Evolutionary conservation across 2,797 vertebrate genomes (phyloP).

Genomic region (Glossophaga mutica): DNA sequence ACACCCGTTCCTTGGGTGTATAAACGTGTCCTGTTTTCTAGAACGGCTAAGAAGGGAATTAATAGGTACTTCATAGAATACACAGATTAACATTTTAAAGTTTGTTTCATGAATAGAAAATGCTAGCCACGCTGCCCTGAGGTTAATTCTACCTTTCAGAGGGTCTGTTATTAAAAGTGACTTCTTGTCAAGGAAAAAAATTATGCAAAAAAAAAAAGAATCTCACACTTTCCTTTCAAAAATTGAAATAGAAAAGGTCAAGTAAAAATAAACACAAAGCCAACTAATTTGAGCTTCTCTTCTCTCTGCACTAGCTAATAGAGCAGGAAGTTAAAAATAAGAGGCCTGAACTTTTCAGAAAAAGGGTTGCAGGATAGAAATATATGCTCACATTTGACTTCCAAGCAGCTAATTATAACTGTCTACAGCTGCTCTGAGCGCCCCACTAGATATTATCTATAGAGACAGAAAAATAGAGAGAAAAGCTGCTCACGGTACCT

Average conservation of each 20-base stretch:
- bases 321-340: conserved; percentile 13
- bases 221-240: conserved; percentile 1
- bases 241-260: conserved; percentile 14
- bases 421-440: not conserved
- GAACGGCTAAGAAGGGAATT: not conserved
- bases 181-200: not conserved
- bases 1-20: not conserved
- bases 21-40: not conserved
- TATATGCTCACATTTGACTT: not conserved
- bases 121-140: not conserved
- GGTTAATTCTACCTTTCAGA: not conserved
- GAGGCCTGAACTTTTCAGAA: not conserved
- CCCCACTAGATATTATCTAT: not conserved
- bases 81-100: not conserved
- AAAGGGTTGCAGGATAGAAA: not conserved
- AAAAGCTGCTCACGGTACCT: rapidly evolving
- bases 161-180: not conserved
- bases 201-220: not conserved
- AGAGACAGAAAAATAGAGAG: not conserved
- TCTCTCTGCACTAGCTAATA: not conserved
- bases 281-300: not conserved
- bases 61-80: not conserved
- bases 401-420: not conserved
- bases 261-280: conserved; percentile 37
- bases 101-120: not conserved